Percentiles rank a stretch among this genome's conserved stretches.
Conservation (phyloP, 2,797 vertebrate species). For the Schizopygopsis pylzovi region DNA sequence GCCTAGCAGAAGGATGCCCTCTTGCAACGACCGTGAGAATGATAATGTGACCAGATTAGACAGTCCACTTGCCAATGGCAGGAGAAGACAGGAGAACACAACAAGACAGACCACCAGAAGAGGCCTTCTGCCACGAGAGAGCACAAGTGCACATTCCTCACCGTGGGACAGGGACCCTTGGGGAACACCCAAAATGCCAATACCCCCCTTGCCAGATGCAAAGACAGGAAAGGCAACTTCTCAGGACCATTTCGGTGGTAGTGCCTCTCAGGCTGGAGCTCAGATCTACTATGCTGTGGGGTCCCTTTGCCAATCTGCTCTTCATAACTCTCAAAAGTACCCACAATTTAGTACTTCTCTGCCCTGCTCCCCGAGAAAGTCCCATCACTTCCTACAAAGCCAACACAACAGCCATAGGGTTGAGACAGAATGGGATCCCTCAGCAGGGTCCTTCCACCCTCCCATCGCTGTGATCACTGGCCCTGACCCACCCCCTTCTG, state of each 20-base stretch:
- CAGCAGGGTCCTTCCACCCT: conserved; percentile 45
- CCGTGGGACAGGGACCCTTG: conserved; percentile 65
- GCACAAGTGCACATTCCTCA: conserved; percentile 77
- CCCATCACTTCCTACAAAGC: conserved; percentile 71
- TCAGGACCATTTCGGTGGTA: conserved; percentile 68
- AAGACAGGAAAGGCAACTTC: conserved; percentile 66
- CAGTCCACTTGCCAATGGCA: conserved; percentile 75
- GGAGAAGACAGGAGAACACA: conserved; percentile 75
- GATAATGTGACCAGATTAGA: conserved; percentile 71
- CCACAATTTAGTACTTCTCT: conserved; percentile 74
- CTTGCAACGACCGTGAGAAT: conserved; percentile 68
- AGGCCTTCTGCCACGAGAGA: conserved; percentile 70
- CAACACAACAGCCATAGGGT: conserved; percentile 74
- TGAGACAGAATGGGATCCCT: conserved; percentile 62
- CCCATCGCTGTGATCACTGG: conserved; percentile 46
- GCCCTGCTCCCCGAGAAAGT: conserved; percentile 74
- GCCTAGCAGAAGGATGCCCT: conserved; percentile 68
- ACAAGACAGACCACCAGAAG: conserved; percentile 57
- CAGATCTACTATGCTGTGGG: conserved; percentile 81
- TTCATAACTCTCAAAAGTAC: conserved; percentile 68
- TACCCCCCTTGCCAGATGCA: conserved; percentile 69
- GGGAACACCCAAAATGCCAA: conserved; percentile 67
- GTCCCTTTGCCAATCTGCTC: conserved; percentile 67
- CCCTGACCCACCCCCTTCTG: conserved; percentile 62
- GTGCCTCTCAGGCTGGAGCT: conserved; percentile 71